Conservation (phyloP, 2,113 vertebrate species). For the Falcunculus frontatus region DNA sequence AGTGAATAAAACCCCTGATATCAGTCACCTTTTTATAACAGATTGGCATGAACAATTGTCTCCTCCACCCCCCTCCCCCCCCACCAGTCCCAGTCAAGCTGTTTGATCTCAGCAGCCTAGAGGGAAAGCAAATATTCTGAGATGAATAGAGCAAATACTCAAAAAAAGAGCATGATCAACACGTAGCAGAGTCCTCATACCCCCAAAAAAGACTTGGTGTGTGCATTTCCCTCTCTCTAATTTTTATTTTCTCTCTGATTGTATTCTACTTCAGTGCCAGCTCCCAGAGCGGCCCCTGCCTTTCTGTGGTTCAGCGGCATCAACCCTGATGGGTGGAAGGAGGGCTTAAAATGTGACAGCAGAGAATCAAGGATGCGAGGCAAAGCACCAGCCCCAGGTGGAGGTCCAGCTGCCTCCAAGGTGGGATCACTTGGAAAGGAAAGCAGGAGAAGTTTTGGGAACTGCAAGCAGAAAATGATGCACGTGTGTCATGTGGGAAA, state of each 20-base stretch:
- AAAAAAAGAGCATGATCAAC: neutral
- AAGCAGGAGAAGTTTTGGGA: neutral
- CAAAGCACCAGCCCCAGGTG: neutral
- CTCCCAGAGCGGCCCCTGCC: neutral
- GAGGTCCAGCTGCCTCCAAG: neutral
- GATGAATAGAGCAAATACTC: neutral
- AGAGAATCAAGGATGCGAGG: neutral
- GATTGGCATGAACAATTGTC: neutral
- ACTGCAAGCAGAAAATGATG: neutral
- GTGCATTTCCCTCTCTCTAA: neutral
- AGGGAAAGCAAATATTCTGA: neutral
- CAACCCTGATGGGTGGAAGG: neutral
- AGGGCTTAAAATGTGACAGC: rapidly evolving
- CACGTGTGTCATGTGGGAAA: neutral
- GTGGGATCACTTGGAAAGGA: neutral
- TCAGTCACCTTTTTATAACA: neutral
- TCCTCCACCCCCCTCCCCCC: neutral
- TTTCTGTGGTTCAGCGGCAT: neutral
- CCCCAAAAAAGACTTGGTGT: neutral
- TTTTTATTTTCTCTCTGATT: neutral
- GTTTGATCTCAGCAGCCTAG: neutral
- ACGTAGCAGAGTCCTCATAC: neutral
- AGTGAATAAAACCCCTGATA: neutral
- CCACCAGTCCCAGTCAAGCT: neutral
- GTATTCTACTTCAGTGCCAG: neutral